phyloP scores from a whole-genome alignment of 2,797 vertebrate genomes.

The Tokudaia tokunoshimensis region DNA sequence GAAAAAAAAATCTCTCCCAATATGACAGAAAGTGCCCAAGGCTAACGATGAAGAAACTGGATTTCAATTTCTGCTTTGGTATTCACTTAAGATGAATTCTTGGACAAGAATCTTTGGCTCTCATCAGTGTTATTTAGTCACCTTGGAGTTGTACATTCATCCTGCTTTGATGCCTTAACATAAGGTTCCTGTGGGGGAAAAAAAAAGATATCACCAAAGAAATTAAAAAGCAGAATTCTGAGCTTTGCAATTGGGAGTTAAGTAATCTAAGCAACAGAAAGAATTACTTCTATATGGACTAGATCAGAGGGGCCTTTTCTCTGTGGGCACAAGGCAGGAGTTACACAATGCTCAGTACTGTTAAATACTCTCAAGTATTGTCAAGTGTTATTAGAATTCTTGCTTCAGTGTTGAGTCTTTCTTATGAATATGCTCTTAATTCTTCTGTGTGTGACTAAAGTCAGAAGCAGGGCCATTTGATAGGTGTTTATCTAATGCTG shows the following conservation, averaged over 20 bases:
- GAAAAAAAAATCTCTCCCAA: neutral
- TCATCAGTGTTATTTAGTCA: neutral
- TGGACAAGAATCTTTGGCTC: neutral
- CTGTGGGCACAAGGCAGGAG: neutral
- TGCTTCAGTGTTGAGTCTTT: neutral
- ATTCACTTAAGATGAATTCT: neutral
- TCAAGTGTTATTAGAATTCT: neutral
- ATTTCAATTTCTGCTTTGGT: neutral
- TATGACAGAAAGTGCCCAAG: neutral
- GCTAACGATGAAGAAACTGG: neutral
- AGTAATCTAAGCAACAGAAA: neutral
- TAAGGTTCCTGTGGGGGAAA: neutral
- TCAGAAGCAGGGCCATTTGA: neutral
- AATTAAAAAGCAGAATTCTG: slow-evolving; percentile 31
- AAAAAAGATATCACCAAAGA: slow-evolving; percentile 35
- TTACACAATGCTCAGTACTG: neutral
- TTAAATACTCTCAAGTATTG: neutral
- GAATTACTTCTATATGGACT: neutral
- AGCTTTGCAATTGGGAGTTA: neutral
- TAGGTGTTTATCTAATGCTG: neutral
- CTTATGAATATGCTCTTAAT: neutral
- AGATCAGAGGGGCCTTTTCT: neutral
- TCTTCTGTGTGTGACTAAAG: neutral
- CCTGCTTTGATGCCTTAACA: slow-evolving; percentile 9
- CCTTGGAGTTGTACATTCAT: neutral